Conservation (phyloP, 2,888 invertebrate species). For the Leptinotarsa juncta region DNA sequence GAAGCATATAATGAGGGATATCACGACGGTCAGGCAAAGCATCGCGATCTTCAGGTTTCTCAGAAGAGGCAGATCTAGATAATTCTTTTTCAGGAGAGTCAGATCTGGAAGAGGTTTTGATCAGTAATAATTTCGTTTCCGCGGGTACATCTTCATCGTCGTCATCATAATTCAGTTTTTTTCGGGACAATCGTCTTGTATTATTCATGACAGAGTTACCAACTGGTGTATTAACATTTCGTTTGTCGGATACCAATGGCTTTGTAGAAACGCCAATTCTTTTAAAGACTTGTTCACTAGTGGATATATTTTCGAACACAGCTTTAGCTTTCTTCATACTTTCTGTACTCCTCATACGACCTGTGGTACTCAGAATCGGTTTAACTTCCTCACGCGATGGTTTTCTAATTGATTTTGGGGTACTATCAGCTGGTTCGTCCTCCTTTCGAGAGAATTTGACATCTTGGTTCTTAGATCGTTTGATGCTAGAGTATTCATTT, state of each 20-base stretch:
- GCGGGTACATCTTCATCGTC: background rate
- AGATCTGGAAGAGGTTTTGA: slow-evolving; percentile 8
- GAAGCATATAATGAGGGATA: slow-evolving; percentile 35
- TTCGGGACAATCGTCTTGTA: background rate
- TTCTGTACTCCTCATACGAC: slow-evolving; percentile 70
- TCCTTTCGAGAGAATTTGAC: slow-evolving; percentile 38
- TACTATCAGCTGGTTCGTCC: slow-evolving; percentile 48
- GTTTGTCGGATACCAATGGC: background rate
- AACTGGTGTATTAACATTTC: background rate
- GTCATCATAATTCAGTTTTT: slow-evolving; percentile 8
- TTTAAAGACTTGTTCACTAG: slow-evolving; percentile 48
- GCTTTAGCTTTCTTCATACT: slow-evolving; percentile 79
- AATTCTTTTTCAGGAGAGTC: slow-evolving; percentile 41
- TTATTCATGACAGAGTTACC: background rate
- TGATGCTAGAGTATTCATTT: slow-evolving; percentile 44
- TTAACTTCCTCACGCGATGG: slow-evolving; percentile 60
- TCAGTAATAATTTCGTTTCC: background rate
- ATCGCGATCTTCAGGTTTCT: slow-evolving; percentile 19
- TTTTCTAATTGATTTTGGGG: slow-evolving; percentile 61
- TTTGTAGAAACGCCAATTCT: background rate
- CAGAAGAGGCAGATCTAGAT: slow-evolving; percentile 41
- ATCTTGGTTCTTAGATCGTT: slow-evolving; percentile 41
- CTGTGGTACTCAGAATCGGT: slow-evolving; percentile 56
- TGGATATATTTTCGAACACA: slow-evolving; percentile 74
- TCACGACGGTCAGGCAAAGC: background rate